These are phyloP conservation scores for Phymorhynchus buccinoides DNA, from an alignment of 1,140 invertebrate genomes.

Conservation along the genomic window DNA sequence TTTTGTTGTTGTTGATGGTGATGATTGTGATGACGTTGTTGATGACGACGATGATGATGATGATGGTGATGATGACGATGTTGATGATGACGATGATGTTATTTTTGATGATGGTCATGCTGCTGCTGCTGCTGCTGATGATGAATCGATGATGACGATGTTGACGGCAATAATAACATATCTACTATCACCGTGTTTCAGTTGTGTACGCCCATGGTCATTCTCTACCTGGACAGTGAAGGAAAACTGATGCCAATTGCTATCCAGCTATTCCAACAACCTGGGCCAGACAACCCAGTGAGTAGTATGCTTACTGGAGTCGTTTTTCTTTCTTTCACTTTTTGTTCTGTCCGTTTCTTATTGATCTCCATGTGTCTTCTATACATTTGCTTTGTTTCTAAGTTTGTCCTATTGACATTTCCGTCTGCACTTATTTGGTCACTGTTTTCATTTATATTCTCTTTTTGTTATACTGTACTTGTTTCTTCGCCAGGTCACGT, in stretches of 20 bases:
- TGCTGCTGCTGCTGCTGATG: not conserved
- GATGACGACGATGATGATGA: not conserved
- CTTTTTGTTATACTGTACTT: too few relatives aligned
- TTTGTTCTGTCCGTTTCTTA: too few relatives aligned
- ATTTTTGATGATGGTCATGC: not conserved
- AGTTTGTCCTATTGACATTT: too few relatives aligned
- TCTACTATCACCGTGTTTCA: too few relatives aligned
- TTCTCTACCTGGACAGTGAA: conserved; percentile 74
- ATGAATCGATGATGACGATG: not conserved
- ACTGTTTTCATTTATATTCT: too few relatives aligned
- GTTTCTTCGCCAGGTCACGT: too few relatives aligned
- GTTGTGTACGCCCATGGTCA: conserved; percentile 74
- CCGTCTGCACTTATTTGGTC: too few relatives aligned
- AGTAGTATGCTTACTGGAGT: conserved; percentile 47
- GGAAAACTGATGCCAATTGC: conserved; percentile 74
- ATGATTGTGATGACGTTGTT: not conserved
- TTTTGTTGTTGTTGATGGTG: not conserved
- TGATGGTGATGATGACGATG: not conserved
- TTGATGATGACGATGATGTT: not conserved
- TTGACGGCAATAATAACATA: not conserved
- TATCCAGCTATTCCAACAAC: conserved; percentile 75
- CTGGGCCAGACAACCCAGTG: conserved; percentile 74
- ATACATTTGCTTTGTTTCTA: too few relatives aligned
- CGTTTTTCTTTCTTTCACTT: too few relatives aligned
- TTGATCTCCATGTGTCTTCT: too few relatives aligned